These are phyloP conservation scores for Poeciliopsis presidionis DNA, from an alignment of 2,797 vertebrate species.

Conservation along the genomic window DNA sequence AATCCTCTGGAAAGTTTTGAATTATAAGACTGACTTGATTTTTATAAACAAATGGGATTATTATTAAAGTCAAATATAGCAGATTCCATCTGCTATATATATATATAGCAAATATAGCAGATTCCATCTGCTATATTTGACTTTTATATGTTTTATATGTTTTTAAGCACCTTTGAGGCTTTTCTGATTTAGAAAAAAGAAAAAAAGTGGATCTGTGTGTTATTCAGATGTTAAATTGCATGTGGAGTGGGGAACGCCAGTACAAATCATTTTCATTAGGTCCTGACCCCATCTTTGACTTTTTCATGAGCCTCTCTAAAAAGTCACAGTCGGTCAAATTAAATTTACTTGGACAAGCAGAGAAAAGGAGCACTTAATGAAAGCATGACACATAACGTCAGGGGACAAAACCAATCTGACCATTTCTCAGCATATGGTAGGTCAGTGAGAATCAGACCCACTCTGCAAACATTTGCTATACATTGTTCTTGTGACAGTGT, in stretches of 20 bases:
- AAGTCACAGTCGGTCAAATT: conserved; percentile 55
- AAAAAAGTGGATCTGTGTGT: conserved; percentile 20
- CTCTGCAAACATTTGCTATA: conserved; percentile 22
- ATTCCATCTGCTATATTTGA: background rate
- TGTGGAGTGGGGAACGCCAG: conserved; percentile 47
- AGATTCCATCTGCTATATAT: background rate
- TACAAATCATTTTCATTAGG: conserved; percentile 56
- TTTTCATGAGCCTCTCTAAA: conserved; percentile 46
- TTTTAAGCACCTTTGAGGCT: conserved; percentile 15
- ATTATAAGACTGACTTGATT: background rate
- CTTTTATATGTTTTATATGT: too few species aligned
- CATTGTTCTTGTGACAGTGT: conserved; percentile 20
- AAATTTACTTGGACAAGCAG: conserved; percentile 52
- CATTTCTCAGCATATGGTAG: conserved; percentile 20
- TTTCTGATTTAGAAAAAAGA: conserved; percentile 8
- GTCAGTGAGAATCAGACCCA: conserved; percentile 10
- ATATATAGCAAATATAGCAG: background rate
- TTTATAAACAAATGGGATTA: background rate
- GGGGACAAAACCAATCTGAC: conserved; percentile 32
- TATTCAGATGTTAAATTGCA: conserved; percentile 51
- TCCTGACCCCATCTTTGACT: conserved; percentile 48
- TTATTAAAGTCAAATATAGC: conserved; percentile 6
- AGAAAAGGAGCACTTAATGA: conserved; percentile 51
- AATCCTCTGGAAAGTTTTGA: background rate
- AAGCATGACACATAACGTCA: conserved; percentile 35